Evolutionary conservation across 2,888 invertebrate genomes (phyloP), one percentile per base, ranked within the genome.

Genomic region (Lottia gigantea): DNA sequence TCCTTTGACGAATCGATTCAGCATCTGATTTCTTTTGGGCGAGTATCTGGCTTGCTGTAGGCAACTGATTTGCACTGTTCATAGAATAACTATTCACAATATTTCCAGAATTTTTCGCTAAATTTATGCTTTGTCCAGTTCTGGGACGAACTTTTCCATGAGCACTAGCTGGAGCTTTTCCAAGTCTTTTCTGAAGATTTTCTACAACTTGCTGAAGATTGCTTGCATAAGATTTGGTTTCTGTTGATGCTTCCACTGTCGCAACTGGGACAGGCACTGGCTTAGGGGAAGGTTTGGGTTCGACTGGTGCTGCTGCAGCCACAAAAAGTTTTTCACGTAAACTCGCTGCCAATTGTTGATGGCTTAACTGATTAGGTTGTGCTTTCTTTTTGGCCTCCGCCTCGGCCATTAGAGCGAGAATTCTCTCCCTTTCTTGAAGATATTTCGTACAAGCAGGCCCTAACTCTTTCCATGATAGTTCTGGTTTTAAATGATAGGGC

Each of bases 401-500:
- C 12, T 55, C 19, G 11, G 19, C 55, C 55, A 55, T 55, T 55
- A 55, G 14, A 8, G 55, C 55, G 11, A 55, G 11, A 45, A 66
- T 62, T 64, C 47, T 63, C 55, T 75, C 71, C 64, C 66, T 72
- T 46, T 78, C 78, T 2, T 71, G 47, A 46, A 78, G 75, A 47
- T 74, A 83, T 63, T 78, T 78, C 62, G 78, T 78, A 75, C 83
- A 83, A 26, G 81, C 67, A 11, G 81, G 78, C 40, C 78, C 75
- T 15, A 85, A 71, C 31, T 80, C 78, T 69, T 74, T 67, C 76
- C 80, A 83, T 15, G 76, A 72, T 16, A 77, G 75, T 31, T 82
- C 82, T 16, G 83, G 82, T 72, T 82, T 82, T n/a, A 85, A 72
- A 66, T 78, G 77, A 45, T 80, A 79, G n/a, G 83, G 83, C 19